phyloP scores from a whole-genome alignment of 2,888 invertebrate species.

The Syrphus vitripennis region DNA sequence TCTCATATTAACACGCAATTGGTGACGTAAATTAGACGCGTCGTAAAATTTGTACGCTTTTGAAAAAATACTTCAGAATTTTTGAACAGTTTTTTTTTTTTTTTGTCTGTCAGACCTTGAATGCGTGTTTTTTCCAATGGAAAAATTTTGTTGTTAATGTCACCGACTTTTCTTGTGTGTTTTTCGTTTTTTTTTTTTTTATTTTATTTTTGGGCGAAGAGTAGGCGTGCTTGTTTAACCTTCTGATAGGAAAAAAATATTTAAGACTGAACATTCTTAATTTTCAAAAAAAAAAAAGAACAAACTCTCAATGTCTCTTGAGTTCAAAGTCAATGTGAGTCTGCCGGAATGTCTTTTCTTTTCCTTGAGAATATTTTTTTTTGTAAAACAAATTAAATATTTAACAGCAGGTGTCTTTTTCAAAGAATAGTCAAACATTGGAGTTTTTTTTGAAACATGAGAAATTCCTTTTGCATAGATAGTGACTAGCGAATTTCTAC shows the following conservation, averaged over 20 bases:
- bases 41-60: conserved; percentile 3
- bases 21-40: conserved; percentile 16
- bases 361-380: neutral
- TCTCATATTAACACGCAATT: conserved; percentile 22
- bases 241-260: conserved; percentile 35
- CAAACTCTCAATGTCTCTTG: neutral
- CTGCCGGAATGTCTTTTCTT: neutral
- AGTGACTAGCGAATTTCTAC: too few relatives aligned
- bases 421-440: neutral
- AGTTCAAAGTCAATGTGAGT: conserved; percentile 55
- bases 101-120: conserved; percentile 47
- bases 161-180: conserved; percentile 17
- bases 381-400: neutral
- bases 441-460: neutral
- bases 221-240: conserved; percentile 44
- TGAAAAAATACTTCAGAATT: neutral
- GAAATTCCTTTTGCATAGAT: too few relatives aligned
- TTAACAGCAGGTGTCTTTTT: neutral
- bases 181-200: neutral
- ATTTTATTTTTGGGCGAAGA: conserved; percentile 17
- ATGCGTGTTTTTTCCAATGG: conserved; percentile 31
- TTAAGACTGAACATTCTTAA: neutral
- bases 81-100: too few relatives aligned
- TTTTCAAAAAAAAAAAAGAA: neutral
- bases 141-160: conserved; percentile 56